Conservation (phyloP, 2,113 vertebrate species). For the Gymnogyps californianus region DNA sequence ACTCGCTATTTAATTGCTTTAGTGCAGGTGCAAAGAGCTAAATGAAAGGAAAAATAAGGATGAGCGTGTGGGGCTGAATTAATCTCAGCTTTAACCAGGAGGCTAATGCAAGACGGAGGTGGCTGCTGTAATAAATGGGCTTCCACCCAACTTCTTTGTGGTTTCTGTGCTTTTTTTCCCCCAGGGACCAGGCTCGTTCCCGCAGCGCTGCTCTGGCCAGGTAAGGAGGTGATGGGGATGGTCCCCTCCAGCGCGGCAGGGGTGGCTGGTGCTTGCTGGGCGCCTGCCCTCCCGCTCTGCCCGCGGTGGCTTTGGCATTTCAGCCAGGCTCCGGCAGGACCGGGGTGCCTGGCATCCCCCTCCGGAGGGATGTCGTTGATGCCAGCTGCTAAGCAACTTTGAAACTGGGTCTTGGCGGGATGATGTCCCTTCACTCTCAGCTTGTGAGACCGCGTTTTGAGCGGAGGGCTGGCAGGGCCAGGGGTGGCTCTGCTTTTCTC, state of each 20-base stretch:
- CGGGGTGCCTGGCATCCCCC: not conserved
- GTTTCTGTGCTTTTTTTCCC: not conserved
- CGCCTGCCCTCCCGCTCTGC: not conserved
- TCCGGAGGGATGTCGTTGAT: not conserved
- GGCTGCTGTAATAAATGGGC: not conserved
- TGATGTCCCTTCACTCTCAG: not conserved
- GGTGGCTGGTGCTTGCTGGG: accelerated
- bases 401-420: not conserved
- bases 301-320: not conserved
- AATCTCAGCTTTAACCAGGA: not conserved
- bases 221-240: not conserved
- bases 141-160: not conserved
- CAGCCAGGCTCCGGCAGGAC: not conserved
- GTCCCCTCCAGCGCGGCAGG: not conserved
- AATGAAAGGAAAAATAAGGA: not conserved
- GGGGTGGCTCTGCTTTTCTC: not conserved
- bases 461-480: not conserved
- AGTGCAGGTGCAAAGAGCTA: not conserved
- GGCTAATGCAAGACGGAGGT: not conserved
- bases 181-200: accelerated
- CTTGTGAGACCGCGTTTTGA: not conserved
- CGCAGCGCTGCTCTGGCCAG: accelerated
- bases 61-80: not conserved
- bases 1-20: slow-evolving; percentile 20
- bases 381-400: not conserved